Base-by-base conservation (phyloP, 1,140 invertebrate species). In the Atta cephalotes region DNA sequence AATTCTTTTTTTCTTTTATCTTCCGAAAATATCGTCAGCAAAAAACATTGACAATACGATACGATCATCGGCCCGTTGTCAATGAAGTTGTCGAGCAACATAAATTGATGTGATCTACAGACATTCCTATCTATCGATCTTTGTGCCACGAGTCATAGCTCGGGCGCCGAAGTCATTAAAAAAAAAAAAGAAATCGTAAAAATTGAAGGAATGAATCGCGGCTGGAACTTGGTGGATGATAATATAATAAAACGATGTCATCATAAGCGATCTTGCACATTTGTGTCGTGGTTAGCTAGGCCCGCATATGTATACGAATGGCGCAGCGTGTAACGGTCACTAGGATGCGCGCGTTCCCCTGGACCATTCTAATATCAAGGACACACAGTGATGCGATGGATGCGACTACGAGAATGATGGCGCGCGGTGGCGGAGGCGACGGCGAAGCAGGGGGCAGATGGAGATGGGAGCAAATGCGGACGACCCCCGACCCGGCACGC, bases 331-430 rank as follows among this genome's bases (percentile, higher is more conserved):
- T 93, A 94, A 93, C 93, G 93, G 93, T 93, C 90, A 91, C 91
- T 92, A 87, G 39, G 78, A 90, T 91, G 89, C 90, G 88, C 91
- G 88, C 91, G 90, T 92, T 92, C 87, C 90, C 90, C 88, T 92
- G 93, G 93, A 92, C 93, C 93, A 94, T 94, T 94, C 93, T 94
- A 94, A 94, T 94, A 94, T 94, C 93, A 94, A 94, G 93, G 93
- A 94, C 80, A 87, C 85, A 88, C 72, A 53, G 51, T 56, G 80
- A 78, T 68, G 79, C 77, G 87, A 89, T 91, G 89, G 89, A 92
- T 91, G 91, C 86, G 88, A 88, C 87, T 85, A 70, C 84, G 88
- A 88, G 84, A 87, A 91, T 18, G 45, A 68, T 35, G 72, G 65
- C n/a, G 53, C 66, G 72, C 25, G 53, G 66, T 9, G 28, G 31